Evolutionary conservation across 2,888 invertebrate species (phyloP).

Genomic region (Lutraria lutraria): DNA sequence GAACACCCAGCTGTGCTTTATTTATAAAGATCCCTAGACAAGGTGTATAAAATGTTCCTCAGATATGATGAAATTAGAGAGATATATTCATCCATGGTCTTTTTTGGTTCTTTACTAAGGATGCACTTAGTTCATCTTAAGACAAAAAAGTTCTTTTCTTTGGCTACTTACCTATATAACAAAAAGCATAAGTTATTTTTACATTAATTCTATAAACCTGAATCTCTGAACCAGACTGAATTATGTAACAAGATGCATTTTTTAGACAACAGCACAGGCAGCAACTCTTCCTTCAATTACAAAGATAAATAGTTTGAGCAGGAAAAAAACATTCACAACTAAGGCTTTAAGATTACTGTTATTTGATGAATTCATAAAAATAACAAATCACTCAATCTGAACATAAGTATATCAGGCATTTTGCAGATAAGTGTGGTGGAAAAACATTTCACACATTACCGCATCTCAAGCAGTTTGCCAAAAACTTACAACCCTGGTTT

Average conservation of each 20-base stretch:
- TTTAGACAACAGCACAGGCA: not conserved
- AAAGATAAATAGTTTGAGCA: not conserved
- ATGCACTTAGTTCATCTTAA: too few species aligned
- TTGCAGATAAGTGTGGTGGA: conserved; percentile 8
- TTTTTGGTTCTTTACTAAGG: too few species aligned
- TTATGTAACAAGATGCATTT: conserved; percentile 15
- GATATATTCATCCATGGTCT: too few species aligned
- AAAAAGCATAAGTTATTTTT: not conserved
- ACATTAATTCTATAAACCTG: conserved; percentile 8
- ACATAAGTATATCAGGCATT: not conserved
- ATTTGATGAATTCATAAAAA: conserved; percentile 15
- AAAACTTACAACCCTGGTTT: conserved; percentile 20
- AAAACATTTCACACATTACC: conserved; percentile 21
- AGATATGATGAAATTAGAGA: not conserved
- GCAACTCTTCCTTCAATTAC: not conserved
- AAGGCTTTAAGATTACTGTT: not conserved
- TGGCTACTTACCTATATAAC: too few species aligned
- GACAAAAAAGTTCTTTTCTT: too few species aligned
- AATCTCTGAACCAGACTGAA: not conserved
- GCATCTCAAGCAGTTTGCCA: conserved; percentile 19
- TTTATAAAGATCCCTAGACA: not conserved
- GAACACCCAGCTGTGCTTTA: not conserved
- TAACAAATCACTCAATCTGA: not conserved
- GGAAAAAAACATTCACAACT: not conserved
- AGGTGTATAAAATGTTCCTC: not conserved